Evolutionary conservation across 1,140 invertebrate genomes (phyloP), one percentile per base, ranked within the genome.

Genomic region (Lucilia cuprina): DNA sequence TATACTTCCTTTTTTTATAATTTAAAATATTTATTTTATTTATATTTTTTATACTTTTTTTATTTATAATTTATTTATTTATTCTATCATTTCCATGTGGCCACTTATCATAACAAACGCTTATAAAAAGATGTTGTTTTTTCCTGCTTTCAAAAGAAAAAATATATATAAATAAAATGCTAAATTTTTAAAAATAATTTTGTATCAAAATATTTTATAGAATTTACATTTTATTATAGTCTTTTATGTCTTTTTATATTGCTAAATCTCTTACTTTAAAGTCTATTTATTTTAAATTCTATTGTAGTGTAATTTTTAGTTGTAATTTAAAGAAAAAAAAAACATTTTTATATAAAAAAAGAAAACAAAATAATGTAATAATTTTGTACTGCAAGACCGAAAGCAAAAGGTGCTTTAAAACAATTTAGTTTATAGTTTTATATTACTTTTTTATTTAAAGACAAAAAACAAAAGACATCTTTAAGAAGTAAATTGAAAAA

Each of bases 121-220:
- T 25, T 70, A 21, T 21, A 12, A 70, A 70, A 5, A 70, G n/a
- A 17, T n/a, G 14, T 17, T 17, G 13, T 60, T 60, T 2, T 60
- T 7, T 60, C 25, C 25, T 3, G 1, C 25, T 3, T 3, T 30
- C 60, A 1, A 19, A 70, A 14, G 50, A 14, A 55, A 55, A 55
- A 30, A 30, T 30, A n/a, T 30, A 55, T 55, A 55, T 14, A 19
- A 60, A 7, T 17, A n/a, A 17, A 60, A 60, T 80, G n/a, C 4
- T 25, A 49, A 80, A 80, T 80, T 80, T 80, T 80, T 47, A 19
- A 25, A 85, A 74, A 83, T 83, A 83, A 82, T 85, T 85, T 85
- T 85, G 84, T 85, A 85, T 85, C 84, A 85, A 85, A 85, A 85
- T 85, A 55, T 77, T 35, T 70, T 30, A 83, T 10, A 70, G 60